Percentiles rank a stretch among this genome's conserved stretches.
These are phyloP conservation scores for Terrapene triunguis DNA, from an alignment of 2,113 vertebrate genomes.

Conservation along the genomic window DNA sequence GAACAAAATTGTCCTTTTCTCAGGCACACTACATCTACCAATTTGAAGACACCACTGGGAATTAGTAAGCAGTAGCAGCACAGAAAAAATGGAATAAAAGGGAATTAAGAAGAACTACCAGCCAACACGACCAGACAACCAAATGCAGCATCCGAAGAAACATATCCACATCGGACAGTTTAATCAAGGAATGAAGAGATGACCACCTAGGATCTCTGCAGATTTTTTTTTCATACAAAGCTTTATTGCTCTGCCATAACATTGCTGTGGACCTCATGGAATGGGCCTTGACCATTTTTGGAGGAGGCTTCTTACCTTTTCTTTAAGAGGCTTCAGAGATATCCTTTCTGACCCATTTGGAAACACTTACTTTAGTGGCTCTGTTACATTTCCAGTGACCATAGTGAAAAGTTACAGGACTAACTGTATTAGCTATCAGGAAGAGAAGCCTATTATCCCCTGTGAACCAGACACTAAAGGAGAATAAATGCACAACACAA, in stretches of 20 bases:
- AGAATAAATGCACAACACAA: not conserved
- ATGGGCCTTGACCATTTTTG: not conserved
- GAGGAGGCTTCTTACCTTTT: not conserved
- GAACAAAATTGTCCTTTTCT: slow-evolving; percentile 56
- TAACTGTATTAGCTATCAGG: not conserved
- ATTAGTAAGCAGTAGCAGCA: slow-evolving; percentile 47
- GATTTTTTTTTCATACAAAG: not conserved
- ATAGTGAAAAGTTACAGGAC: not conserved
- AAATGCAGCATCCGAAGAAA: not conserved
- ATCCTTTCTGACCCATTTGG: not conserved
- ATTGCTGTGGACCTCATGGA: not conserved
- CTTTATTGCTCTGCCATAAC: slow-evolving; percentile 19
- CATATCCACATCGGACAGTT: not conserved
- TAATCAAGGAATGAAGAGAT: not conserved
- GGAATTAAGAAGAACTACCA: slow-evolving; percentile 24
- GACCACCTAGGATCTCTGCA: not conserved
- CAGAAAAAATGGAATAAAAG: slow-evolving; percentile 43
- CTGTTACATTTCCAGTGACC: slow-evolving; percentile 13
- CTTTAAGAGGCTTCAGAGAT: not conserved
- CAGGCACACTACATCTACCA: slow-evolving; percentile 66
- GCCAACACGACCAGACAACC: slow-evolving; percentile 34
- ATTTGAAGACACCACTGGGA: slow-evolving; percentile 55
- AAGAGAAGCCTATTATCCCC: not conserved
- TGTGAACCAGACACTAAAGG: not conserved
- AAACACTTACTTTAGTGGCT: slow-evolving; percentile 35